phyloP scores from a whole-genome alignment of 2,888 invertebrate species.

The Geotrupes spiniger region DNA sequence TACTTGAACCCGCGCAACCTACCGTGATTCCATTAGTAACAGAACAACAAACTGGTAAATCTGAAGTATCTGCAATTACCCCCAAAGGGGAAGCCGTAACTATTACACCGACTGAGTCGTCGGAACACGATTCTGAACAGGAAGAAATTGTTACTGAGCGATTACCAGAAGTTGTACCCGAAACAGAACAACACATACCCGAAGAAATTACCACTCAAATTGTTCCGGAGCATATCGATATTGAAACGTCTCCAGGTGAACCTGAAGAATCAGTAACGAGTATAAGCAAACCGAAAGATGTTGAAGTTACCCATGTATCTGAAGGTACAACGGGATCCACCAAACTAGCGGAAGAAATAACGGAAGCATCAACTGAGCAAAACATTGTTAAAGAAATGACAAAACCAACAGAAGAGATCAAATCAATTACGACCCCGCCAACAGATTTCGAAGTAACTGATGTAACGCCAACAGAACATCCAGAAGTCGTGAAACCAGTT shows the following conservation, averaged over 20 bases:
- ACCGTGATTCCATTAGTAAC: too few species aligned
- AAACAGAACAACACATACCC: neutral
- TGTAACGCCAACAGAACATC: neutral
- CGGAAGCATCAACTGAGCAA: constrained; percentile 10
- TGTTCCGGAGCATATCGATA: neutral
- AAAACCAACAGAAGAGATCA: neutral
- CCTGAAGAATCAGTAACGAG: constrained; percentile 1
- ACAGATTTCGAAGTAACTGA: too few species aligned
- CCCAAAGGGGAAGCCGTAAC: constrained; percentile 10
- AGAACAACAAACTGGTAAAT: constrained; percentile 6
- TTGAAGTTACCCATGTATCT: too few species aligned
- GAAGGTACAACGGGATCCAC: too few species aligned
- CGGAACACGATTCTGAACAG: too few species aligned
- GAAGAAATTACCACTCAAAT: neutral
- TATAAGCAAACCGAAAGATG: neutral
- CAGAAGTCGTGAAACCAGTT: neutral
- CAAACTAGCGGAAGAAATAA: too few species aligned
- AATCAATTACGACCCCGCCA: too few species aligned
- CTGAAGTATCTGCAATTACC: constrained; percentile 26
- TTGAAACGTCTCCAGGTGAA: neutral
- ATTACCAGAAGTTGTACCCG: too few species aligned
- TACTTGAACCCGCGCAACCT: too few species aligned
- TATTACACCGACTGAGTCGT: too few species aligned
- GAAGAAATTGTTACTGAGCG: constrained; percentile 2
- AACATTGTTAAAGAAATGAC: neutral